These are phyloP conservation scores for Chrysolina oricalcia DNA, from an alignment of 2,888 invertebrate species.

Conservation along the genomic window DNA sequence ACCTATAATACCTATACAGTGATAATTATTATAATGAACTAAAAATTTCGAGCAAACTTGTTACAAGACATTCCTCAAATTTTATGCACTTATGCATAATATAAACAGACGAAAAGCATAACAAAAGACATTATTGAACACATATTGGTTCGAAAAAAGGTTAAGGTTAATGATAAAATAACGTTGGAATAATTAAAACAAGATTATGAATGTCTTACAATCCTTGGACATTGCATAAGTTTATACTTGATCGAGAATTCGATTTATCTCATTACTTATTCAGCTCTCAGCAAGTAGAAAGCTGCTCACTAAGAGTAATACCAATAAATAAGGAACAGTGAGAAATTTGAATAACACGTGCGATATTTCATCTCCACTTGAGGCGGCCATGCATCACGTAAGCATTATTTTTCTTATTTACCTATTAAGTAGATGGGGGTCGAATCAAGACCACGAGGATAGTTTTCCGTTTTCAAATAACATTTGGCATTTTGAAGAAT, in stretches of 20 bases:
- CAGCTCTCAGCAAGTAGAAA: slow-evolving; percentile 41
- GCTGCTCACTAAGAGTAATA: slow-evolving; percentile 30
- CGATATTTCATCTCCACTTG: slow-evolving; percentile 17
- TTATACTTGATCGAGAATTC: slow-evolving; percentile 37
- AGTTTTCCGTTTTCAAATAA: background rate
- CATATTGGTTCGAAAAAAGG: slow-evolving; percentile 27
- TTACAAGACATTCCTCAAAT: background rate
- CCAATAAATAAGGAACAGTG: slow-evolving; percentile 15
- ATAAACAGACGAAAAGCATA: background rate
- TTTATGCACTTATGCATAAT: background rate
- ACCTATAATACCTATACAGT: no score
- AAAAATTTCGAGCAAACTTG: background rate
- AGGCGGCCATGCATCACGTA: background rate
- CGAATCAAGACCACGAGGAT: background rate
- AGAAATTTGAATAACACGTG: slow-evolving; percentile 28
- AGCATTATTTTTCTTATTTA: background rate
- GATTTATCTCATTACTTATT: slow-evolving; percentile 41
- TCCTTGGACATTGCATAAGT: slow-evolving; percentile 37
- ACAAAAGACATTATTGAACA: slow-evolving; percentile 28
- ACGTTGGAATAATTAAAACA: slow-evolving; percentile 37
- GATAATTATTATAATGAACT: background rate
- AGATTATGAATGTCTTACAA: slow-evolving; percentile 33
- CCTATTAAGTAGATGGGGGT: slow-evolving; percentile 13
- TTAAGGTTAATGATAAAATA: slow-evolving; percentile 37
- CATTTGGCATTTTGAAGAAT: background rate